Evolutionary conservation across 2,113 vertebrate species (phyloP).

Genomic region (Hiodon alosoides): DNA sequence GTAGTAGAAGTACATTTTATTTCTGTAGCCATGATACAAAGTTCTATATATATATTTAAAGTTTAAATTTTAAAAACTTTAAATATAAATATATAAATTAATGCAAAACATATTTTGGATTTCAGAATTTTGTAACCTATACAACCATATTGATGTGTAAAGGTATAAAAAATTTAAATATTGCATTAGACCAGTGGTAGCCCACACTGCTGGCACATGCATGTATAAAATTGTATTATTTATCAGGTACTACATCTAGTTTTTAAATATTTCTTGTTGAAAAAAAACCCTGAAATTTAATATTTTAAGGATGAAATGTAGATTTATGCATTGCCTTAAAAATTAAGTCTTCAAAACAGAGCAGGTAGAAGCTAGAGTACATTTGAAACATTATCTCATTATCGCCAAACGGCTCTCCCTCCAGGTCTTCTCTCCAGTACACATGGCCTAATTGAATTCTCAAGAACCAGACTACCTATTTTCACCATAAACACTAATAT

Average conservation of each 20-base stretch:
- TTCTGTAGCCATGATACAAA: too few species aligned
- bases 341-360: slow-evolving; percentile 42
- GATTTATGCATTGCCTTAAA: slow-evolving; percentile 61
- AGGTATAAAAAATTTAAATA: too few species aligned
- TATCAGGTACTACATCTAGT: slow-evolving; percentile 49
- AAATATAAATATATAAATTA: too few species aligned
- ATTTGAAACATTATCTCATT: slow-evolving; percentile 32
- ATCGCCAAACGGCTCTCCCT: not conserved
- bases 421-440: not conserved
- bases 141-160: too few species aligned
- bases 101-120: too few species aligned
- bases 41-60: too few species aligned
- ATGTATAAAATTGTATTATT: slow-evolving; percentile 36
- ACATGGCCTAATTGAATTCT: slow-evolving; percentile 7
- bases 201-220: too few species aligned
- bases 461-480: not conserved
- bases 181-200: too few species aligned
- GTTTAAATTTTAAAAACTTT: too few species aligned
- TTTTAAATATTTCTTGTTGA: slow-evolving; percentile 30
- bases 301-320: slow-evolving; percentile 46
- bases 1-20: too few species aligned
- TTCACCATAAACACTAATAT: too few species aligned
- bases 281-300: slow-evolving; percentile 34
- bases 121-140: too few species aligned
- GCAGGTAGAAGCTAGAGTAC: slow-evolving; percentile 45